Percentiles rank a stretch among this genome's conserved stretches.
Evolutionary conservation across 2,888 invertebrate genomes (phyloP).

Genomic region (Melieria crassipennis): DNA sequence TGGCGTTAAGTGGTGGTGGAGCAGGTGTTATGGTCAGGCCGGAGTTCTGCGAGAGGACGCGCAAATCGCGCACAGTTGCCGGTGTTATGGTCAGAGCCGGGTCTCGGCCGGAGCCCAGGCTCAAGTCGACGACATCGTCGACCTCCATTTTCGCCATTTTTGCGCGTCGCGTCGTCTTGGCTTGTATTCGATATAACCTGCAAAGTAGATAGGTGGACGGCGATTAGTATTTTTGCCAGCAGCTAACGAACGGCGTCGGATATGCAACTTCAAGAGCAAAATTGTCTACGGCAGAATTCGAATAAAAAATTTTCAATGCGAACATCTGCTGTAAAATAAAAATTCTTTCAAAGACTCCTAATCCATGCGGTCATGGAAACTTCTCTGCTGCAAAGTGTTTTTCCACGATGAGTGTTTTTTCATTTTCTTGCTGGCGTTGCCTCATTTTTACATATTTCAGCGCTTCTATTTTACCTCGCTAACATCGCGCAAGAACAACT

Average conservation of each 20-base stretch:
- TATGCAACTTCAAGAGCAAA: not conserved
- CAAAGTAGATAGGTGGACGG: constrained; percentile 36
- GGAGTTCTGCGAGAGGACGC: constrained; percentile 71
- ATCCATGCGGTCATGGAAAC: constrained; percentile 3
- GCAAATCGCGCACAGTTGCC: constrained; percentile 67
- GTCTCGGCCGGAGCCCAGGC: constrained; percentile 70
- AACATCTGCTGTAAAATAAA: constrained; percentile 33
- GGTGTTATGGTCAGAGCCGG: constrained; percentile 64
- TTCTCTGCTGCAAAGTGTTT: constrained; percentile 33
- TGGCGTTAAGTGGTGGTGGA: constrained; percentile 65
- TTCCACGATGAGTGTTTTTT: not conserved
- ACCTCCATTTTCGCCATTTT: constrained; percentile 82
- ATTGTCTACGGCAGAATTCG: not conserved
- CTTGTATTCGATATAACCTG: constrained; percentile 55
- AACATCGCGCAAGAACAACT: not conserved
- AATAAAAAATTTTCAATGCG: constrained; percentile 21
- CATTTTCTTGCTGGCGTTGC: not conserved
- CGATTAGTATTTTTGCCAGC: not conserved
- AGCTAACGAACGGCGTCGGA: not conserved
- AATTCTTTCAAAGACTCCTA: constrained; percentile 29
- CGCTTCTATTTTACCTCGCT: not conserved
- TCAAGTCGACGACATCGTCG: constrained; percentile 90
- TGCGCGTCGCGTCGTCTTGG: constrained; percentile 61
- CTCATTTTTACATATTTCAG: not conserved
- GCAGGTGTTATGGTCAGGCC: constrained; percentile 74